Evolutionary conservation across 1,140 invertebrate species (phyloP), one percentile per base, ranked within the genome.

Genomic region (Neodiprion pinetum): DNA sequence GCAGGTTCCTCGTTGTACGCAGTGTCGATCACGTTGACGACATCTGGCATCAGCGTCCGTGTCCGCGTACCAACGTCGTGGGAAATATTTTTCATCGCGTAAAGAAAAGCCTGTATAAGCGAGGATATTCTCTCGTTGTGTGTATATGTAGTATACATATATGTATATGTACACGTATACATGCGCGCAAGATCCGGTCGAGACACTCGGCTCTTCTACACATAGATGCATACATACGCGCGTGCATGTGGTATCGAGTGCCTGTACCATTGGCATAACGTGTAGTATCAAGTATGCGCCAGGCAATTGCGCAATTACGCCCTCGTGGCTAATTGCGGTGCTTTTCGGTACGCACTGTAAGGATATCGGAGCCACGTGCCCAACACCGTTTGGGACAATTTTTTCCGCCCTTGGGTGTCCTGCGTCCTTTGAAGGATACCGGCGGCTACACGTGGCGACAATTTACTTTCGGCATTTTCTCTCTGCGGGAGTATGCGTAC

Each of bases 391-490:
- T 70, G 73, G 28, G 77, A 79, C 80, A 75, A 79, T 81, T 79
- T 78, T 79, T 77, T 78, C 75, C 75, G 78, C 79, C 78, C 77
- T 81, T 79, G 74, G 78, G 78, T 81, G 78, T 79, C 79, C 79
- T 79, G 78, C 77, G 28, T 40, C 28, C 28, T 40, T 40, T 40
- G 28, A 40, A 40, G 28, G 28, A 40, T 40, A 40, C 28, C 28
- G 28, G 28, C 61, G 61, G 1, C 61, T 14, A 1, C 61, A 65
- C 61, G 61, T 14, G 61, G 61, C 1, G 12, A 14, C 61, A 65
- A 14, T 65, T 65, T 17, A 14, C 61, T 65, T 65, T 5, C 28
- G 5, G 28, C 5, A 40, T 40, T 40, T 40, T 3, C 28, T 40
- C 2, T 3, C 28, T 40, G 2, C 5, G 53, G 53, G n/a, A 61